These are phyloP conservation scores for Sebastes itinus DNA, from an alignment of 2,797 vertebrate species.

Conservation along the genomic window DNA sequence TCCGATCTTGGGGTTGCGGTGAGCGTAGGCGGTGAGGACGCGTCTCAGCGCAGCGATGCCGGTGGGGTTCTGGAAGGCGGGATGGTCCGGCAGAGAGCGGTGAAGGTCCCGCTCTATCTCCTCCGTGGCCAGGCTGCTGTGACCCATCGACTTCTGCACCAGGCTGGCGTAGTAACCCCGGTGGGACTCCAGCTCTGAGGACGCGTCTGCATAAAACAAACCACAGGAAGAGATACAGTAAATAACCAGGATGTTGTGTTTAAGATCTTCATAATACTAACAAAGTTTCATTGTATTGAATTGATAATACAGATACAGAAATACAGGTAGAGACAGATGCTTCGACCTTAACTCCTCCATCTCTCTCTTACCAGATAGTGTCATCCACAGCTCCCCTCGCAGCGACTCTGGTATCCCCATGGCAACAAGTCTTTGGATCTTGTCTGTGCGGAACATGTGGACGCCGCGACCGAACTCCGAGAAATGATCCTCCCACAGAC, in stretches of 20 bases:
- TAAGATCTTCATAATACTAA: too few species aligned
- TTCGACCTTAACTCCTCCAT: too few species aligned
- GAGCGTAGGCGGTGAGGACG: slow-evolving; percentile 93
- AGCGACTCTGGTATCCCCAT: slow-evolving; percentile 94
- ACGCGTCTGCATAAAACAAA: slow-evolving; percentile 78
- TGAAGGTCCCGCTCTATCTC: slow-evolving; percentile 97
- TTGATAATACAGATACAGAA: too few species aligned
- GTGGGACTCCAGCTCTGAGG: slow-evolving; percentile 85
- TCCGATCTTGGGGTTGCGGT: slow-evolving; percentile 95
- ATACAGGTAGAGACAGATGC: too few species aligned
- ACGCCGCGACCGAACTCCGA: slow-evolving; percentile 90
- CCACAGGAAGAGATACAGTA: accelerated
- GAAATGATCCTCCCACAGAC: slow-evolving; percentile 93
- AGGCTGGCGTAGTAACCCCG: slow-evolving; percentile 87
- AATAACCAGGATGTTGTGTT: too few species aligned
- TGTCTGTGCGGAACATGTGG: slow-evolving; percentile 96
- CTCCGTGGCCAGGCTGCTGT: slow-evolving; percentile 88
- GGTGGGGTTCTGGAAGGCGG: slow-evolving; percentile 92
- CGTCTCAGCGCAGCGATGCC: slow-evolving; percentile 93
- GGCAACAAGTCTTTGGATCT: slow-evolving; percentile 90
- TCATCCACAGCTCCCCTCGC: slow-evolving; percentile 94
- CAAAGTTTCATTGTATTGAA: too few species aligned
- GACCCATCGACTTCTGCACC: slow-evolving; percentile 90
- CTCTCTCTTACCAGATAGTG: slow-evolving; percentile 86
- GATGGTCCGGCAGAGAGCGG: slow-evolving; percentile 94